Evolutionary conservation across 2,888 invertebrate species (phyloP), one percentile per base, ranked within the genome.

Genomic region (Portevinia maculata): DNA sequence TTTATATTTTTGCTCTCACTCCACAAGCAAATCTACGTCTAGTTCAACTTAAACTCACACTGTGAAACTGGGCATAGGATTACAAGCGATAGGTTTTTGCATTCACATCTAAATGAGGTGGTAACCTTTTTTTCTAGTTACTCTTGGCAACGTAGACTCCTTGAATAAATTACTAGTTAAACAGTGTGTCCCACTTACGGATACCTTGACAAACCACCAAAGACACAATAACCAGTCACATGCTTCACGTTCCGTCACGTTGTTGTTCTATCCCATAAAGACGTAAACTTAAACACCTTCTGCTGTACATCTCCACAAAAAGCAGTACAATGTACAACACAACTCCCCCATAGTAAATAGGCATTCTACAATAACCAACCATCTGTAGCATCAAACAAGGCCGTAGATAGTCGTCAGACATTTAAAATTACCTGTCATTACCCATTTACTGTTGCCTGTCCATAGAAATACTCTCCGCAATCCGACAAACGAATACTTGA

Each of bases 341-440:
- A 44, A 19, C 11, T 19, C 19, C 11, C 4, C 9, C 8, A 11
- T 5, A 17, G 11, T 19, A 39, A 1, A 28, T 48, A 48, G 24
- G 24, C 8, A 28, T 13, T 9, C 41, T 30, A 39, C 28, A 7
- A 6, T 19, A 13, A 21, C 15, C 46, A 30, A 17, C 34, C 75
- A 57, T 57, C 44, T 59, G 24, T 48, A 34, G 34, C 62, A 74
- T 64, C 69, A 75, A 70, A 62, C 67, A 62, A 70, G 46, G 15
- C 73, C 71, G 62, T 78, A 83, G 71, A 78, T 57, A 71, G 65
- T 19, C 48, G 13, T 24, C 30, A 44, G 65, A 83, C 67, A 73
- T 53, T 62, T 73, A n/a, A 62, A 71, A 76, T 60, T 60, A 78
- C 73, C 83, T 83, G 67, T 62, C 78, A 62, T 78, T 73, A 67